phyloP scores from a whole-genome alignment of 1,140 invertebrate species.

The Megalopta genalis region DNA sequence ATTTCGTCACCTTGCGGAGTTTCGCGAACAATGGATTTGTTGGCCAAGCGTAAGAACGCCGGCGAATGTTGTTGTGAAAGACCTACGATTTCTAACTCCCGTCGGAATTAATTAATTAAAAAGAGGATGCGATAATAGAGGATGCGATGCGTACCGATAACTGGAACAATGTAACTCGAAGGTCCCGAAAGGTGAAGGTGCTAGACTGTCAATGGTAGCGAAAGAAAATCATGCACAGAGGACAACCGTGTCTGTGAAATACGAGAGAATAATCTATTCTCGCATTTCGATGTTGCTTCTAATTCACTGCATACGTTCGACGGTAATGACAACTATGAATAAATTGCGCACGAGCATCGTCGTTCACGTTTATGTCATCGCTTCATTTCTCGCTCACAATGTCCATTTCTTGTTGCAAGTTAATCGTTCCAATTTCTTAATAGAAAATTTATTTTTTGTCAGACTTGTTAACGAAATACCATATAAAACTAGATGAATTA shows the following conservation, averaged over 20 bases:
- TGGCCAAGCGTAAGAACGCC: constrained; percentile 15
- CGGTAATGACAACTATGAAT: too few relatives aligned
- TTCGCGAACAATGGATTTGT: constrained; percentile 18
- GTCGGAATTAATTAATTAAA: constrained; percentile 38
- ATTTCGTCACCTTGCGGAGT: constrained; percentile 16
- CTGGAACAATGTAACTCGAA: not conserved
- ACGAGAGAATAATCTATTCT: too few relatives aligned
- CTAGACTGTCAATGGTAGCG: not conserved
- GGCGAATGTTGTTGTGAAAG: constrained; percentile 21
- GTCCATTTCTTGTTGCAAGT: too few relatives aligned
- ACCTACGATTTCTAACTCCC: constrained; percentile 3
- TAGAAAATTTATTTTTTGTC: too few relatives aligned
- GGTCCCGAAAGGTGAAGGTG: constrained; percentile 21
- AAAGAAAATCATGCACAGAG: not conserved
- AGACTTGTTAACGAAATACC: too few relatives aligned
- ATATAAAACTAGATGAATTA: too few relatives aligned
- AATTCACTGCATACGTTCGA: too few relatives aligned
- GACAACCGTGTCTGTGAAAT: not conserved
- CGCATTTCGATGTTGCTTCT: too few relatives aligned
- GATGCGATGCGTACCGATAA: constrained; percentile 9
- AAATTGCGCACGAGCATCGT: too few relatives aligned
- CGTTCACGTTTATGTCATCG: too few relatives aligned
- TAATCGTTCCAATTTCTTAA: too few relatives aligned
- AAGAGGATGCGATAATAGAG: constrained; percentile 29
- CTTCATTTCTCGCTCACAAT: too few relatives aligned